phyloP scores from a whole-genome alignment of 1,140 invertebrate genomes.

The Cheumatopsyche charites region DNA sequence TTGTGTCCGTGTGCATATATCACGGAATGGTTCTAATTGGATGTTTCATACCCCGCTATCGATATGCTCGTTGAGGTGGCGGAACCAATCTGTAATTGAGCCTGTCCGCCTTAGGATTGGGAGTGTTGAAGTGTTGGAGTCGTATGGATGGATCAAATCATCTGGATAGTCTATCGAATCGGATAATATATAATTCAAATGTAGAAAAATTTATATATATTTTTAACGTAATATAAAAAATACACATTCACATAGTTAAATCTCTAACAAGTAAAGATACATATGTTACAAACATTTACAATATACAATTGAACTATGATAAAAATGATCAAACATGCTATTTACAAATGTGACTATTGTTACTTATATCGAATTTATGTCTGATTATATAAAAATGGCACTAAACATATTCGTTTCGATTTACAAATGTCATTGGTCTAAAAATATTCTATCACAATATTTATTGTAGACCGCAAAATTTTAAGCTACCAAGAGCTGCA shows the following conservation, averaged over 20 bases:
- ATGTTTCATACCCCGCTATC: not conserved
- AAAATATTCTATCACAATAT: not conserved
- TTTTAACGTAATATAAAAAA: not conserved
- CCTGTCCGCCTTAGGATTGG: too few relatives aligned
- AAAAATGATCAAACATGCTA: slow-evolving; percentile 1
- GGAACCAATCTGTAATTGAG: too few relatives aligned
- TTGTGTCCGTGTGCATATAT: not conserved
- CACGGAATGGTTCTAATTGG: not conserved
- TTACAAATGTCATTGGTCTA: not conserved
- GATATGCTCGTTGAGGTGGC: too few relatives aligned
- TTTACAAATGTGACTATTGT: slow-evolving; percentile 5
- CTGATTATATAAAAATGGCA: slow-evolving; percentile 5
- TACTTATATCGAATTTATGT: not conserved
- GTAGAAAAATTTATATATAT: slow-evolving; percentile 8
- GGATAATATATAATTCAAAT: too few relatives aligned
- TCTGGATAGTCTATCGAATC: too few relatives aligned
- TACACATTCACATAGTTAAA: not conserved
- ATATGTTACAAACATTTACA: slow-evolving; percentile 9
- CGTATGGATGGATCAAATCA: too few relatives aligned
- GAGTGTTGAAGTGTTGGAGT: too few relatives aligned
- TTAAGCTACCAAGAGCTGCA: not conserved
- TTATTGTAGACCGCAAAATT: not conserved
- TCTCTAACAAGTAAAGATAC: not conserved
- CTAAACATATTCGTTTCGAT: not conserved
- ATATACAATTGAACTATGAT: slow-evolving; percentile 12